Evolutionary conservation across 1,140 invertebrate genomes (phyloP).

Genomic region (Conus ventricosus): DNA sequence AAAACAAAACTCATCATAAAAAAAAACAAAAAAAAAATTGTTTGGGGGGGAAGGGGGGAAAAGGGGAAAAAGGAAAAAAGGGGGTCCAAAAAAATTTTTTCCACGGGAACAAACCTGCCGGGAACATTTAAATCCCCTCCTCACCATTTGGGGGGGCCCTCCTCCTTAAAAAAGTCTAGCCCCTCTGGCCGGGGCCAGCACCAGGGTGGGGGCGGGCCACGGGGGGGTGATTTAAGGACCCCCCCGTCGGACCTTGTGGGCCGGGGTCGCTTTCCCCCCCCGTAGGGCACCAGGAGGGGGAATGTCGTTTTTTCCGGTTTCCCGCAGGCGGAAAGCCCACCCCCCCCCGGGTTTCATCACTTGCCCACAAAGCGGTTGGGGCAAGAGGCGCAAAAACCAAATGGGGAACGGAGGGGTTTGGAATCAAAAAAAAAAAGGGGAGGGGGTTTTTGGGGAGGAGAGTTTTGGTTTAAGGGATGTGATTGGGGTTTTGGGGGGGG

Average conservation of each 20-base stretch:
- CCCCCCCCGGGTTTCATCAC: conserved; percentile 44
- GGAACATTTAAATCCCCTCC: neutral
- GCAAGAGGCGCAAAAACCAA: no score
- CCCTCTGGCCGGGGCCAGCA: neutral
- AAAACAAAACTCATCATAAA: no score
- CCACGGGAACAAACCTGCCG: neutral
- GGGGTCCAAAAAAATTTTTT: neutral
- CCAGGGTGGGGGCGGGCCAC: neutral
- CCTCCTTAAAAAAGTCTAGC: neutral
- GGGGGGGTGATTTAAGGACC: neutral
- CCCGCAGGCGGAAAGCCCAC: conserved; percentile 56
- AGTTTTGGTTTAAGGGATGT: no score
- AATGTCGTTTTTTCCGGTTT: conserved; percentile 67
- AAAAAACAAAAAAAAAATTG: no score
- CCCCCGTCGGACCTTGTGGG: conserved; percentile 4
- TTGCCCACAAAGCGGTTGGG: conserved; percentile 44
- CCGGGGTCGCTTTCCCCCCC: conserved; percentile 57
- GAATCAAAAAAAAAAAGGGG: conserved; percentile 28
- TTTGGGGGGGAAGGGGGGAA: no score
- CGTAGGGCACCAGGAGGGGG: conserved; percentile 60
- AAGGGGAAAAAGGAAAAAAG: no score
- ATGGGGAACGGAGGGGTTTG: conserved; percentile 45
- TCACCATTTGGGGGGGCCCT: neutral
- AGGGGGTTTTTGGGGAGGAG: neutral
- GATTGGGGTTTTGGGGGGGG: no score